These are phyloP conservation scores for Bimastos eiseni DNA, from an alignment of 2,888 invertebrate species.

Conservation along the genomic window DNA sequence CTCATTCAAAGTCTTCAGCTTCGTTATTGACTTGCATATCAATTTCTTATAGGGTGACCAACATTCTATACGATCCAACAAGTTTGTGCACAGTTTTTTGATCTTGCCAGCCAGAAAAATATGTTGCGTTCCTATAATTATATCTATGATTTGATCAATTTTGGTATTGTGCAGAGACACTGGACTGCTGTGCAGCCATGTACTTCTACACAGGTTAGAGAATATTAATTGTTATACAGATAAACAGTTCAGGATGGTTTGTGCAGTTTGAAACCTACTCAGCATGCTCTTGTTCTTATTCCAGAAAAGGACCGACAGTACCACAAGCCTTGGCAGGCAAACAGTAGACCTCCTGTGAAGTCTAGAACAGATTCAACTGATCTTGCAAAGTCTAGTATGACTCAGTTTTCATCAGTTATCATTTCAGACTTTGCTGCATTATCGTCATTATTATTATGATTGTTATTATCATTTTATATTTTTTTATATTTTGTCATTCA, in stretches of 20 bases:
- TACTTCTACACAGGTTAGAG: neutral
- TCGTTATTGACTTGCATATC: neutral
- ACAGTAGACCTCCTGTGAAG: neutral
- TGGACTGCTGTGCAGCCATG: neutral
- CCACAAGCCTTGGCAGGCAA: neutral
- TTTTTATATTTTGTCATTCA: too few species aligned
- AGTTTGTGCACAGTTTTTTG: neutral
- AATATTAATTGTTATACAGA: neutral
- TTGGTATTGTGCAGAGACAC: neutral
- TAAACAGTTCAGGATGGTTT: neutral
- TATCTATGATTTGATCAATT: too few species aligned
- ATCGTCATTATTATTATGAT: neutral
- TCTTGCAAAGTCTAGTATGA: constrained; percentile 8
- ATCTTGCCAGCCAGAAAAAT: neutral
- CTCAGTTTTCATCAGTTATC: neutral
- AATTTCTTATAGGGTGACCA: neutral
- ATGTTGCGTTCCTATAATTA: neutral
- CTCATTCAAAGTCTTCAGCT: neutral
- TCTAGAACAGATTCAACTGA: neutral
- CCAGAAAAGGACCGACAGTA: constrained; percentile 2
- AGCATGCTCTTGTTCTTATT: neutral
- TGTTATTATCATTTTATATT: too few species aligned
- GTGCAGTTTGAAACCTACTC: neutral
- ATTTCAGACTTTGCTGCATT: neutral
- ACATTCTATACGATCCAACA: neutral